Evolutionary conservation across 2,797 vertebrate genomes (phyloP).

Genomic region (Amphiprion clarkii): DNA sequence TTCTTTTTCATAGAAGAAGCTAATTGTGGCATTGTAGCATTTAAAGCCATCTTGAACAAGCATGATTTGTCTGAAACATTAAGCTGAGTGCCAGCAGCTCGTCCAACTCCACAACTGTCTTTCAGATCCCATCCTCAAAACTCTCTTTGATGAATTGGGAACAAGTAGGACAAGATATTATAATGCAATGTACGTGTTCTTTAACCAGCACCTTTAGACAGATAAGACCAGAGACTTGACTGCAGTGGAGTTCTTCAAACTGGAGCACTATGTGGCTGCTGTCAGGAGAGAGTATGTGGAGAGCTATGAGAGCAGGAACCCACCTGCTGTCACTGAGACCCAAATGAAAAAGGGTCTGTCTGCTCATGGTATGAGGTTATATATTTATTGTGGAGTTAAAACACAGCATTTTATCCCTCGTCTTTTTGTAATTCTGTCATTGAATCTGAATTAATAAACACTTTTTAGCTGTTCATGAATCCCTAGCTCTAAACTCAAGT

Average conservation of each 20-base stretch:
- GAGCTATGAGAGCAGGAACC: conserved; percentile 54
- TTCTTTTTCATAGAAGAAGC: too few species aligned
- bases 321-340: conserved; percentile 42
- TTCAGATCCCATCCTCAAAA: too few species aligned
- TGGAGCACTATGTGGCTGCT: conserved; percentile 63
- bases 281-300: conserved; percentile 73
- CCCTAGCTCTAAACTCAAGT: too few species aligned
- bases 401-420: neutral
- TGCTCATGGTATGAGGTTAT: conserved; percentile 41
- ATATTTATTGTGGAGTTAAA: neutral
- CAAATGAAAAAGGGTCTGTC: conserved; percentile 66
- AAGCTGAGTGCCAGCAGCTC: too few species aligned
- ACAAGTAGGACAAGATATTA: neutral
- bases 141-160: neutral
- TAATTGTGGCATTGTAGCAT: neutral
- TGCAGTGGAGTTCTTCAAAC: conserved; percentile 64
- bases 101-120: neutral
- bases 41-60: neutral
- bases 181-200: neutral
- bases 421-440: too few species aligned
- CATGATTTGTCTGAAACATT: neutral
- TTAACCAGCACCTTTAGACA: conserved; percentile 59
- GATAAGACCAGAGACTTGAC: conserved; percentile 68
- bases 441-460: too few species aligned
- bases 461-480: too few species aligned